These are phyloP conservation scores for Nasonovia ribisnigri DNA, from an alignment of 2,888 invertebrate genomes.

Conservation along the genomic window DNA sequence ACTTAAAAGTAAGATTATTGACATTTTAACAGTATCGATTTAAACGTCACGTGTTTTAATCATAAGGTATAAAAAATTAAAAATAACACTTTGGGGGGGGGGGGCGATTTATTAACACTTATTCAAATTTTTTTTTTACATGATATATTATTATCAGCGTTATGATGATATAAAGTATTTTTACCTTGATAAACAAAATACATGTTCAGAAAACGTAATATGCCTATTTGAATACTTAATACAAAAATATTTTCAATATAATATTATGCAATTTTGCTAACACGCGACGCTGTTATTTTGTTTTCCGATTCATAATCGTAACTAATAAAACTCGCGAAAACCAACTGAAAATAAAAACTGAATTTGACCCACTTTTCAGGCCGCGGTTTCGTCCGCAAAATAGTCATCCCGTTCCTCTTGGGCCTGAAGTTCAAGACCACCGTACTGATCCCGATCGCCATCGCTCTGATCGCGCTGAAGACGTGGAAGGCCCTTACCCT, in stretches of 20 bases:
- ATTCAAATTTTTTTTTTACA: no score
- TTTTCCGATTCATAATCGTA: not conserved
- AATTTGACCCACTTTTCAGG: not conserved
- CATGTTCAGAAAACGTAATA: not conserved
- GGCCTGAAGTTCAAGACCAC: slow-evolving; percentile 90
- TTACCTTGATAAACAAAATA: not conserved
- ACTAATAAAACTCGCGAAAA: not conserved
- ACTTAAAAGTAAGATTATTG: not conserved
- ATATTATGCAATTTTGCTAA: not conserved
- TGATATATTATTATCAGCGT: not conserved
- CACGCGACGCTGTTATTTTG: not conserved
- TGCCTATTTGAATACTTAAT: not conserved
- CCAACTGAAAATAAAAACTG: not conserved
- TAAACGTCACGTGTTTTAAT: not conserved
- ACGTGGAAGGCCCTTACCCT: slow-evolving; percentile 92
- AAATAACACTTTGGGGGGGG: not conserved
- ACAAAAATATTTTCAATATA: not conserved
- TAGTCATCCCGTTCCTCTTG: slow-evolving; percentile 86
- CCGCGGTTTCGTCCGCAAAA: slow-evolving; percentile 68
- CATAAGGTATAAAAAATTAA: not conserved
- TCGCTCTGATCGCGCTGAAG: slow-evolving; percentile 86
- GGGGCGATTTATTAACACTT: not conserved
- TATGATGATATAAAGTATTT: not conserved
- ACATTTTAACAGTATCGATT: not conserved
- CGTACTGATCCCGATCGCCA: slow-evolving; percentile 83